Percentiles rank a stretch among this genome's conserved stretches.
phyloP scores from a whole-genome alignment of 2,888 invertebrate genomes.

The Seira sanloemensis region DNA sequence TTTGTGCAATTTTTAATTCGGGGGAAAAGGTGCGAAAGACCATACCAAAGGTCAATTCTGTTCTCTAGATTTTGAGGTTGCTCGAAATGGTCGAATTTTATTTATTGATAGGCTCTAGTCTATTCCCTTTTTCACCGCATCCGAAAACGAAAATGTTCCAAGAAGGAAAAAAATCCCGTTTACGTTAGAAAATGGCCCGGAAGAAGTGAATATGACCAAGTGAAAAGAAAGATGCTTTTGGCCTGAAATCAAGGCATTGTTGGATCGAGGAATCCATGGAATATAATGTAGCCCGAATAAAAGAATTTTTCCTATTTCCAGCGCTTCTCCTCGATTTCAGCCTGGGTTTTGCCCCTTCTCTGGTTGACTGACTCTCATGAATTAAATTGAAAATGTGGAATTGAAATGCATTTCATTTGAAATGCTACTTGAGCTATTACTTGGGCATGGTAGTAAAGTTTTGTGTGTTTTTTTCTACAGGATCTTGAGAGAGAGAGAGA shows the following conservation, averaged over 20 bases:
- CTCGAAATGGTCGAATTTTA: neutral
- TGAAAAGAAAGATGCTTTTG: neutral
- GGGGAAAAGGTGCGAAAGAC: conserved; percentile 26
- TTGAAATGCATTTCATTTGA: conserved; percentile 68
- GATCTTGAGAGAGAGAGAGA: conserved; percentile 22
- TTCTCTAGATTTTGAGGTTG: neutral
- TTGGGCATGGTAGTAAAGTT: neutral
- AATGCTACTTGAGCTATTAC: conserved; percentile 62
- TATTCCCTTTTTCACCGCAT: neutral
- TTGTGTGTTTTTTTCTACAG: neutral
- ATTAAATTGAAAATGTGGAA: conserved; percentile 67
- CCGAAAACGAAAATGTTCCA: neutral
- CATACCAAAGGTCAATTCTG: conserved; percentile 3
- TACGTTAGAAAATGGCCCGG: conserved; percentile 9
- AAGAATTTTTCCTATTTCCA: conserved; percentile 22
- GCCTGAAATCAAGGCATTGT: no score
- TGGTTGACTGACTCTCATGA: conserved; percentile 66
- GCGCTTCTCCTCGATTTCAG: conserved; percentile 31
- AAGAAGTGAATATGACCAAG: neutral
- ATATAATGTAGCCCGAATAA: no score
- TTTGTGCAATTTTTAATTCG: conserved; percentile 28
- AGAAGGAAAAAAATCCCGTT: no score
- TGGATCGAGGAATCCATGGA: no score
- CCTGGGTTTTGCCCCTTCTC: conserved; percentile 54
- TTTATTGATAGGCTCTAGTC: neutral